Evolutionary conservation across 2,888 invertebrate species (phyloP).

Genomic region (Mythimna albipuncta): DNA sequence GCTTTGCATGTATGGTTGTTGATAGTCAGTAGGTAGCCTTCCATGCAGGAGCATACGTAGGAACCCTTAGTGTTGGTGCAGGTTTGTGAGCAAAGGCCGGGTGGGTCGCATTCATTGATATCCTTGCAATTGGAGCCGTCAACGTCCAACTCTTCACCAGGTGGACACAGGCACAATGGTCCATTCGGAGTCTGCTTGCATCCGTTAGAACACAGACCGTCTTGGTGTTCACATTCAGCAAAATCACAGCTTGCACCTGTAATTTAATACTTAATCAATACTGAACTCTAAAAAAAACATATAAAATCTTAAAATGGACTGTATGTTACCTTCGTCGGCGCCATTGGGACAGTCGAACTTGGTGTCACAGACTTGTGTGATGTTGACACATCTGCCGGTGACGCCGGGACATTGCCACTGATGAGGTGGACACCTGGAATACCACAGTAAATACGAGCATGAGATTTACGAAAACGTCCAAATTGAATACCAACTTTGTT

Average conservation of each 20-base stretch:
- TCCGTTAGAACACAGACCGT: constrained; percentile 94
- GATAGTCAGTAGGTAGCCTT: constrained; percentile 95
- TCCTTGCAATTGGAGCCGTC: constrained; percentile 94
- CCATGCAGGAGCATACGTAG: constrained; percentile 96
- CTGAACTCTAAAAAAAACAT: neutral
- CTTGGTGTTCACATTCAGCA: constrained; percentile 94
- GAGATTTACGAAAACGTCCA: neutral
- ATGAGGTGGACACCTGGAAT: constrained; percentile 92
- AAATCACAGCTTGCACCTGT: constrained; percentile 94
- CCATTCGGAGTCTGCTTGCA: constrained; percentile 97
- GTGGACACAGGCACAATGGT: constrained; percentile 97
- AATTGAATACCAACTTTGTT: neutral
- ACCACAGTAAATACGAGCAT: neutral
- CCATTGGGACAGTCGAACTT: constrained; percentile 98
- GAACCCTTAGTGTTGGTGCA: constrained; percentile 98
- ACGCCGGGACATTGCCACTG: constrained; percentile 97
- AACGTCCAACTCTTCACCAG: constrained; percentile 94
- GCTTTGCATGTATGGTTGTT: constrained; percentile 98
- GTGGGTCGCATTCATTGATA: constrained; percentile 96
- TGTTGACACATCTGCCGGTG: constrained; percentile 95
- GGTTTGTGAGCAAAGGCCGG: constrained; percentile 97
- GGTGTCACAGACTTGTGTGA: constrained; percentile 97
- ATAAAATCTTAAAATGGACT: neutral
- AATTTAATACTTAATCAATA: constrained; percentile 10
- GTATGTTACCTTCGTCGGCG: constrained; percentile 95